Evolutionary conservation across 2,113 vertebrate species (phyloP).

Genomic region (Falcunculus frontatus): DNA sequence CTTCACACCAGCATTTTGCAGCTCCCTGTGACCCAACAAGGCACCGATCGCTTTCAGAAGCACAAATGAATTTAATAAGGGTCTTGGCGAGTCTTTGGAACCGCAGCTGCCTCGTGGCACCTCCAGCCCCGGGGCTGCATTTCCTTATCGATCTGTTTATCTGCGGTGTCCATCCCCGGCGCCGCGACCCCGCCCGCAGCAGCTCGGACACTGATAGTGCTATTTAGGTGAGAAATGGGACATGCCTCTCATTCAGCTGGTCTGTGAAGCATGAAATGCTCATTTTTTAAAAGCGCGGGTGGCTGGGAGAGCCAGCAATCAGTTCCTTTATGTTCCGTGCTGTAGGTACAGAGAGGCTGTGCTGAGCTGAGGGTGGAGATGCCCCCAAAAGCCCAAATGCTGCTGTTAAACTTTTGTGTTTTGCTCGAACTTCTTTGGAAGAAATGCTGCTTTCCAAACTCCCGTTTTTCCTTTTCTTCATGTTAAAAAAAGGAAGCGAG

Average conservation of each 20-base stretch:
- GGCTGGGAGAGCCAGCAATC: neutral
- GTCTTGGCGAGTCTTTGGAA: neutral
- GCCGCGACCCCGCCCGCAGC: neutral
- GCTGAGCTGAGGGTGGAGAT: neutral
- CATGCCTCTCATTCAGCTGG: neutral
- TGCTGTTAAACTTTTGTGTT: neutral
- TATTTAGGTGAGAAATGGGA: neutral
- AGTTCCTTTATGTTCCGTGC: neutral
- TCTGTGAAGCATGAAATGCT: neutral
- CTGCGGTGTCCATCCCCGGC: neutral
- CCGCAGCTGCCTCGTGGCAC: neutral
- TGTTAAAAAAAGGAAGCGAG: too few species aligned
- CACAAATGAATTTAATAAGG: neutral
- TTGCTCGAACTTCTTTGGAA: neutral
- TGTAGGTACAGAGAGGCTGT: neutral
- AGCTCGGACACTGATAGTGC: neutral
- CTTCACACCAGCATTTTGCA: neutral
- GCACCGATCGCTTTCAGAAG: neutral
- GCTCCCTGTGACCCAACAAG: neutral
- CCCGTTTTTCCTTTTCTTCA: neutral
- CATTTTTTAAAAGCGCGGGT: neutral
- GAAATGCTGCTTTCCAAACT: neutral
- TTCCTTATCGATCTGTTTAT: neutral
- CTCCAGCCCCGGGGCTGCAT: neutral
- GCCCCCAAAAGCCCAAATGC: neutral